These are phyloP conservation scores for Coleophora flavipennella DNA, from an alignment of 2,888 invertebrate species.

Conservation along the genomic window DNA sequence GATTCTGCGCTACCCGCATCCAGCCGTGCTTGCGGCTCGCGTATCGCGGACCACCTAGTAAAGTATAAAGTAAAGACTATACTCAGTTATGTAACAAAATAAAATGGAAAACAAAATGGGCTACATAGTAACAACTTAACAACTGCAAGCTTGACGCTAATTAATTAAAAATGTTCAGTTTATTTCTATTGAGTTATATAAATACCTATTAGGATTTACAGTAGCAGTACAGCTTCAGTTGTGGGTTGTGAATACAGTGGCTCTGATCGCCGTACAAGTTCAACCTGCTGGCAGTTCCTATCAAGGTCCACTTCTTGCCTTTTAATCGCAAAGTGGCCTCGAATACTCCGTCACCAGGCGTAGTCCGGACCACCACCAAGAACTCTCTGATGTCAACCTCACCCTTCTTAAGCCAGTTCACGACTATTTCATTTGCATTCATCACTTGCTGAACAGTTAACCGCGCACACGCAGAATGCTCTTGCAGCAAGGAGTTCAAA, in stretches of 20 bases:
- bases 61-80: too few species aligned
- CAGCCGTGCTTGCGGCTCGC: too few species aligned
- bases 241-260: conserved; percentile 76
- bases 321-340: conserved; percentile 76
- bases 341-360: conserved; percentile 77
- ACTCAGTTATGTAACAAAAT: too few species aligned
- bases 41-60: too few species aligned
- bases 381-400: conserved; percentile 56
- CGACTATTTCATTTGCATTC: conserved; percentile 57
- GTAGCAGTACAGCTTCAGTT: conserved; percentile 34
- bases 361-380: conserved; percentile 69
- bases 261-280: conserved; percentile 82
- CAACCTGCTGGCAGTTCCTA: conserved; percentile 80
- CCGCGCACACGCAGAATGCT: conserved; percentile 73
- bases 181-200: too few species aligned
- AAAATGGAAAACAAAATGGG: too few species aligned
- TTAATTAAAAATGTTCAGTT: too few species aligned
- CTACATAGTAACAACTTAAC: too few species aligned
- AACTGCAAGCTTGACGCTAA: too few species aligned
- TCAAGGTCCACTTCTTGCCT: conserved; percentile 36
- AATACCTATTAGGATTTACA: background rate
- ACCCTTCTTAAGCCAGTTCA: conserved; percentile 38
- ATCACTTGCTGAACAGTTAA: conserved; percentile 54
- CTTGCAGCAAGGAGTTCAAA: conserved; percentile 73
- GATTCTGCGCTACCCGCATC: too few species aligned